Percentiles rank a stretch among this genome's conserved stretches.
Evolutionary conservation across 2,113 vertebrate genomes (phyloP).

Genomic region (Uria aalge): DNA sequence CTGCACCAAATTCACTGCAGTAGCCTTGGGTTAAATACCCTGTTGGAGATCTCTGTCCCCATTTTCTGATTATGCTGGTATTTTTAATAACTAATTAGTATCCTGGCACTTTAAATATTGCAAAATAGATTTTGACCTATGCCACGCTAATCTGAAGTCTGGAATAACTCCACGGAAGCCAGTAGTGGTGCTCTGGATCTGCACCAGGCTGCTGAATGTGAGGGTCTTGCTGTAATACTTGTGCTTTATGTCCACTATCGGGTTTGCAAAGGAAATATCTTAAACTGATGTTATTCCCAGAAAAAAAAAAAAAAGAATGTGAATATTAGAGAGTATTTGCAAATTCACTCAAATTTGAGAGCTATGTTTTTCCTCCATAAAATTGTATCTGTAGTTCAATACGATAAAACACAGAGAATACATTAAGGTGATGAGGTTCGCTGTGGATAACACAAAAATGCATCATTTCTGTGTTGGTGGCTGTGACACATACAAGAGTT

Average conservation of each 20-base stretch:
- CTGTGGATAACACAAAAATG: background rate
- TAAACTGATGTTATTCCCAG: background rate
- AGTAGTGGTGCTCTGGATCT: background rate
- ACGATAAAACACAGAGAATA: background rate
- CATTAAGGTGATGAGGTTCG: background rate
- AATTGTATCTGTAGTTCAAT: background rate
- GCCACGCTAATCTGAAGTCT: background rate
- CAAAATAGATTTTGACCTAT: background rate
- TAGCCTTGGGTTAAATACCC: background rate
- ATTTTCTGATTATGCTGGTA: background rate
- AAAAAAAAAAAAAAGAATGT: background rate
- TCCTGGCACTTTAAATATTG: background rate
- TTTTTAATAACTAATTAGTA: conserved; percentile 33
- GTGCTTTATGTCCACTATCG: background rate
- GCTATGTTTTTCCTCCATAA: background rate
- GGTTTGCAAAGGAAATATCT: background rate
- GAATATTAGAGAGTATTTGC: background rate
- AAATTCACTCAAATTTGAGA: background rate
- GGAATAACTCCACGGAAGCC: background rate
- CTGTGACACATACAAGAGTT: background rate
- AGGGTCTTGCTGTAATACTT: background rate
- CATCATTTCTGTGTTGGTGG: background rate
- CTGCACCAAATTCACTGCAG: background rate
- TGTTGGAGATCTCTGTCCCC: background rate
- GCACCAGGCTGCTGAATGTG: background rate